Conservation (phyloP, 1,140 invertebrate species). For the Ceratina calcarata region DNA sequence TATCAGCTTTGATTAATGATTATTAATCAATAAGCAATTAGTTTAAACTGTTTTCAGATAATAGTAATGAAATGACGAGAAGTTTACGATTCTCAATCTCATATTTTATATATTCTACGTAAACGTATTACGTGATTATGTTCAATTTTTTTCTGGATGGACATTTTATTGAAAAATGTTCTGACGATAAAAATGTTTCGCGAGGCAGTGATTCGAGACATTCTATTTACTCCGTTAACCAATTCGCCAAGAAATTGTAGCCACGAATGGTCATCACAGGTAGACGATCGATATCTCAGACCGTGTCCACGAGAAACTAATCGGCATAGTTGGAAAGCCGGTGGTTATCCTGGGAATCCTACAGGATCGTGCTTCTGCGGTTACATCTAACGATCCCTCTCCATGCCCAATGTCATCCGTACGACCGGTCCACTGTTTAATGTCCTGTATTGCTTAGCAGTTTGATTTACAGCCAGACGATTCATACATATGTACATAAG, state of each 20-base stretch:
- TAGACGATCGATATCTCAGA: slow-evolving; percentile 58
- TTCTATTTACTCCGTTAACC: slow-evolving; percentile 41
- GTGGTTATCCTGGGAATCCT: slow-evolving; percentile 66
- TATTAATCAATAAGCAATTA: too few relatives aligned
- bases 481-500: too few relatives aligned
- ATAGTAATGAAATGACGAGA: too few relatives aligned
- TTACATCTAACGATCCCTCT: slow-evolving; percentile 56
- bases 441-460: slow-evolving; percentile 41
- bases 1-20: too few relatives aligned
- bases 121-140: too few relatives aligned
- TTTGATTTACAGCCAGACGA: slow-evolving; percentile 14
- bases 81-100: too few relatives aligned
- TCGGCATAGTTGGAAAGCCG: slow-evolving; percentile 68
- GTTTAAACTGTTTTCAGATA: too few relatives aligned
- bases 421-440: slow-evolving; percentile 30
- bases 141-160: too few relatives aligned
- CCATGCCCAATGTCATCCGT: slow-evolving; percentile 26
- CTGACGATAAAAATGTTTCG: neutral
- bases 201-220: neutral
- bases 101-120: too few relatives aligned
- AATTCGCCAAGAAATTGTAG: slow-evolving; percentile 50
- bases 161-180: neutral
- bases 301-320: slow-evolving; percentile 67
- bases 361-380: slow-evolving; percentile 58
- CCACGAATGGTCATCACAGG: slow-evolving; percentile 59